These are phyloP conservation scores for Acipenser ruthenus DNA, from an alignment of 2,797 vertebrate genomes.

Conservation along the genomic window DNA sequence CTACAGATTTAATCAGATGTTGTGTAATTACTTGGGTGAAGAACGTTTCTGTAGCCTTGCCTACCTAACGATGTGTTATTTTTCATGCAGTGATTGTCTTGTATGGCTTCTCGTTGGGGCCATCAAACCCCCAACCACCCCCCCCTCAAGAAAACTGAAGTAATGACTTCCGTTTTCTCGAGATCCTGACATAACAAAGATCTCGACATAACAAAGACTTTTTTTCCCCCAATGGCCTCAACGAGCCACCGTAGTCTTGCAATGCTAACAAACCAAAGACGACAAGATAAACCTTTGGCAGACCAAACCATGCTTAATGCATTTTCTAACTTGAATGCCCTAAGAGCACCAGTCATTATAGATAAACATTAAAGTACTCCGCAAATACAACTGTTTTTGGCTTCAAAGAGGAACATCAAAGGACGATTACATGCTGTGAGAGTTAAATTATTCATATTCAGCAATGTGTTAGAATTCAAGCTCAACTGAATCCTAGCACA, in stretches of 20 bases:
- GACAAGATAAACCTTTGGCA: constrained; percentile 32
- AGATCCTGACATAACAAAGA: no score
- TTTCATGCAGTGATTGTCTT: not conserved
- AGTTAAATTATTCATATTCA: constrained; percentile 56
- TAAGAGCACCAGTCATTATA: constrained; percentile 56
- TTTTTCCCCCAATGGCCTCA: no score
- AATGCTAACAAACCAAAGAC: not conserved
- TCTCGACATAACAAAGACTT: no score
- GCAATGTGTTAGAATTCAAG: constrained; percentile 50
- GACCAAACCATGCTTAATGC: constrained; percentile 38
- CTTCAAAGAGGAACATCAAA: constrained; percentile 61
- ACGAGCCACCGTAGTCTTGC: not conserved
- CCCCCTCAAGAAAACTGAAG: no score
- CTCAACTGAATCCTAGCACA: constrained; percentile 36
- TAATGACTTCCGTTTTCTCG: no score
- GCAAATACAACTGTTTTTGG: constrained; percentile 54
- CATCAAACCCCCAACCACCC: no score
- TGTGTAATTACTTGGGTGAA: not conserved
- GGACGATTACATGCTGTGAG: constrained; percentile 54
- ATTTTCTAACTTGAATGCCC: constrained; percentile 43
- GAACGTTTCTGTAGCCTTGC: not conserved
- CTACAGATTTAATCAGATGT: no score
- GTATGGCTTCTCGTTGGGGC: no score
- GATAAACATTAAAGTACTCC: constrained; percentile 62
- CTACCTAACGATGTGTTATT: not conserved